phyloP scores from a whole-genome alignment of 2,888 invertebrate species.

The Anoncus sp. region DNA sequence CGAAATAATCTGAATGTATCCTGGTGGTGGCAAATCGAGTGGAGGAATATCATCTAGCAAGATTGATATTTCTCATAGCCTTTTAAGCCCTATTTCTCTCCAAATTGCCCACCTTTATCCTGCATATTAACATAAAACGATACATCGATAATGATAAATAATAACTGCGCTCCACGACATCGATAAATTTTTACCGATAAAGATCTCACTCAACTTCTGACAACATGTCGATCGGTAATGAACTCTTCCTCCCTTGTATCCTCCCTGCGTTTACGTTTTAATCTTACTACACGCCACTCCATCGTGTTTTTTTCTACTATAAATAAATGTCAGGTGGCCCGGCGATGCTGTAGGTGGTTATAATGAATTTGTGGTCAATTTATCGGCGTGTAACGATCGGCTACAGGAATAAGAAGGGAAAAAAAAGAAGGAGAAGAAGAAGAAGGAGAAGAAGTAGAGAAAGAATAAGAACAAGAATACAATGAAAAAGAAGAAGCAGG shows the following conservation, averaged over 20 bases:
- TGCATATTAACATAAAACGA: slow-evolving; percentile 29
- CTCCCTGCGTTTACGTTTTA: slow-evolving; percentile 16
- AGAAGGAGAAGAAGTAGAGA: slow-evolving; percentile 4
- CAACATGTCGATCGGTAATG: slow-evolving; percentile 52
- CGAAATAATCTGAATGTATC: background rate
- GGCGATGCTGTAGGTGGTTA: slow-evolving; percentile 53
- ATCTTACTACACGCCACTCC: slow-evolving; percentile 14
- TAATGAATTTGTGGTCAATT: slow-evolving; percentile 61
- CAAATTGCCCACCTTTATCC: slow-evolving; percentile 20
- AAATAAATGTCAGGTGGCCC: slow-evolving; percentile 51
- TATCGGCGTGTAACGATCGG: slow-evolving; percentile 57
- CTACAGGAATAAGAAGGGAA: slow-evolving; percentile 1
- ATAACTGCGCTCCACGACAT: slow-evolving; percentile 36
- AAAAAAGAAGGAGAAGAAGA: slow-evolving; percentile 17
- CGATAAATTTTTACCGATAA: slow-evolving; percentile 47
- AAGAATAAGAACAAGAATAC: slow-evolving; percentile 14
- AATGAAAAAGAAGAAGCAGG: slow-evolving; percentile 20
- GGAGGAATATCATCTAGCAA: slow-evolving; percentile 3
- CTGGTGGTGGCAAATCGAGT: slow-evolving; percentile 6
- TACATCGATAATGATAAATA: slow-evolving; percentile 38
- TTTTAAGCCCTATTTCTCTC: slow-evolving; percentile 1
- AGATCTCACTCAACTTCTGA: slow-evolving; percentile 40
- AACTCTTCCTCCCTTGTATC: slow-evolving; percentile 37
- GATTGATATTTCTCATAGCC: background rate
- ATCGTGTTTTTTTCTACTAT: slow-evolving; percentile 14